Evolutionary conservation across 2,797 vertebrate species (phyloP).

Genomic region (Coilia nasus): DNA sequence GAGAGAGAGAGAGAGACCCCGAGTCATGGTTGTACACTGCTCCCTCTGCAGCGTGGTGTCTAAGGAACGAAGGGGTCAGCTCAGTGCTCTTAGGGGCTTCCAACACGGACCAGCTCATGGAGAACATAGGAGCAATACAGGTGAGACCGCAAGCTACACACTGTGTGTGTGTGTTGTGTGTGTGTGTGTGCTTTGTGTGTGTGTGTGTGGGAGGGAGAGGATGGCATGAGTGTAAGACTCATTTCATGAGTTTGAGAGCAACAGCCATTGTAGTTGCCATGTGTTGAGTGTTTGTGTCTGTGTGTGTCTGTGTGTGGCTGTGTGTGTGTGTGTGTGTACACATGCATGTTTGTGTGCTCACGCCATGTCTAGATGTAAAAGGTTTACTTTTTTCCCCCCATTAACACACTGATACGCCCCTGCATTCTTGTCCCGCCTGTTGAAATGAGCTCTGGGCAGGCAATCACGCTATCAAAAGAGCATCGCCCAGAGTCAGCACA

Average conservation of each 20-base stretch:
- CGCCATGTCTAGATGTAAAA: too few relatives aligned
- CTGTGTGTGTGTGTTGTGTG: not conserved
- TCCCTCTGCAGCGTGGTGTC: conserved; percentile 91
- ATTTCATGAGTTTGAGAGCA: not conserved
- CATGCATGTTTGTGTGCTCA: too few relatives aligned
- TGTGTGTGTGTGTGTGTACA: too few relatives aligned
- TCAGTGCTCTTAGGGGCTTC: conserved; percentile 95
- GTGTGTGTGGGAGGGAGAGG: not conserved
- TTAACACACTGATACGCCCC: too few relatives aligned
- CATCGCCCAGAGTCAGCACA: too few relatives aligned
- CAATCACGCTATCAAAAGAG: too few relatives aligned
- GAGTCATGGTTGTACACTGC: conserved; percentile 71
- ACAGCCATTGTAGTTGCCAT: too few relatives aligned
- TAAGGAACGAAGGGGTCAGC: conserved; percentile 96
- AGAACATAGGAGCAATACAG: conserved; percentile 99
- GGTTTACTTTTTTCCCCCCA: too few relatives aligned
- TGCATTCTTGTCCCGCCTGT: too few relatives aligned
- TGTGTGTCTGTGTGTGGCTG: not conserved
- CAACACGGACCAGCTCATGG: conserved; percentile 95
- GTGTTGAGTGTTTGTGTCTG: not conserved
- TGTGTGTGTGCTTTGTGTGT: not conserved
- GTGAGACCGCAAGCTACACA: conserved; percentile 66
- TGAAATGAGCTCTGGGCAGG: too few relatives aligned
- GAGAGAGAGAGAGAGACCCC: conserved; percentile 27
- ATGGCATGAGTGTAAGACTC: not conserved